Evolutionary conservation across 1,140 invertebrate species (phyloP).

Genomic region (Drosophila varians): DNA sequence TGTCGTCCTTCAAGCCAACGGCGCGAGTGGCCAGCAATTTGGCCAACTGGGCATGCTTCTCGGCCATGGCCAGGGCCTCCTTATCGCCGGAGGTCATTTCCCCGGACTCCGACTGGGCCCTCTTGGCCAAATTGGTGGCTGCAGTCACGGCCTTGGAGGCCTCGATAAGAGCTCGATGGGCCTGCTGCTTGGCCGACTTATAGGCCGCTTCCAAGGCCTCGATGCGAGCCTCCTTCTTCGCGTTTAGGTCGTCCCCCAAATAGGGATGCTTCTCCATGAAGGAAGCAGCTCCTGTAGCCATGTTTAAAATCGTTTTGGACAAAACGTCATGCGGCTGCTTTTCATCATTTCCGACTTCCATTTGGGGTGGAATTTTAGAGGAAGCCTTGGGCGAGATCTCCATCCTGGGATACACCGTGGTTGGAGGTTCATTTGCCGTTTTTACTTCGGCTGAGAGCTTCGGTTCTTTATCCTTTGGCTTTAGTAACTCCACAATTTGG

Average conservation of each 20-base stretch:
- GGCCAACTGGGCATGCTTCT: conserved; percentile 59
- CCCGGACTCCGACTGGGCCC: background rate
- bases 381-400: conserved; percentile 7
- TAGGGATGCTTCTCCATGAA: conserved; percentile 37
- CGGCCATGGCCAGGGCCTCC: conserved; percentile 31
- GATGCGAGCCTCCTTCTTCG: background rate
- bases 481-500: conserved; percentile 1
- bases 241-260: conserved; percentile 10
- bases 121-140: conserved; percentile 36
- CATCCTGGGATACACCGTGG: conserved; percentile 23
- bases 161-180: conserved; percentile 31
- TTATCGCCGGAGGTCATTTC: conserved; percentile 2
- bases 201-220: conserved; percentile 31
- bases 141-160: conserved; percentile 47
- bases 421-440: background rate
- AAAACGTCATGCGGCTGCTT: background rate
- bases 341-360: background rate
- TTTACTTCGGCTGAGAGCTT: background rate
- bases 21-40: conserved; percentile 50
- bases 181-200: conserved; percentile 27
- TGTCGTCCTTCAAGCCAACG: conserved; percentile 45
- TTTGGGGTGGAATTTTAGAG: background rate
- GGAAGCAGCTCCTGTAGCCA: conserved; percentile 32
- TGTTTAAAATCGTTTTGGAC: conserved; percentile 34
- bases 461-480: conserved; percentile 1